Percentiles rank a stretch among this genome's conserved stretches.
Evolutionary conservation across 1,140 invertebrate species (phyloP).

Genomic region (Anoplolepis gracilipes): DNA sequence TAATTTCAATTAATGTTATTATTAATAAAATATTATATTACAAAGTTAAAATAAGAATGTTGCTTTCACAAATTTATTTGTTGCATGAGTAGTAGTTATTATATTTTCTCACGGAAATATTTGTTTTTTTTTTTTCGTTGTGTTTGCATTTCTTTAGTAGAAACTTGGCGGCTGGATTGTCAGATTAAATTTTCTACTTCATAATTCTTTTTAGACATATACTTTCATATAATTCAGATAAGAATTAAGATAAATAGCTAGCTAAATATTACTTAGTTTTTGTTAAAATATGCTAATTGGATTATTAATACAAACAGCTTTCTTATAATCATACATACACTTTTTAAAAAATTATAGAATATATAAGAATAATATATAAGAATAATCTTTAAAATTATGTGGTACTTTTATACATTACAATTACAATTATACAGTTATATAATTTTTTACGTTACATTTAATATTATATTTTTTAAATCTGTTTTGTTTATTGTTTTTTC

Average conservation of each 20-base stretch:
- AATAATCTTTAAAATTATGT: background rate
- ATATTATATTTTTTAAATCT: background rate
- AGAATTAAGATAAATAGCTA: constrained; percentile 53
- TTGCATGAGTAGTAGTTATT: background rate
- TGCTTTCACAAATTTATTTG: background rate
- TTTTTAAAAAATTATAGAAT: background rate
- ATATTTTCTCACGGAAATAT: background rate
- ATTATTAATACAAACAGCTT: background rate
- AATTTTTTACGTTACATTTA: background rate
- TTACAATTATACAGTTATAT: background rate
- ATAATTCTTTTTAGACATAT: constrained; percentile 13
- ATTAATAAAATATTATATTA: background rate
- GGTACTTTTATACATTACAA: background rate
- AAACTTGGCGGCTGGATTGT: constrained; percentile 50
- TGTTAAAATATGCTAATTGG: constrained; percentile 30
- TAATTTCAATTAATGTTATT: background rate
- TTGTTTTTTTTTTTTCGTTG: background rate
- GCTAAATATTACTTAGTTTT: constrained; percentile 18
- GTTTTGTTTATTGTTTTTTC: background rate
- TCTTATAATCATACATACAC: background rate
- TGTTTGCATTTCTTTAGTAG: background rate
- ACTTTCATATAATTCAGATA: background rate
- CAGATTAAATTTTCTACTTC: constrained; percentile 60
- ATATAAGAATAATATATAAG: background rate
- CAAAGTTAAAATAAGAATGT: background rate